Percentiles rank a stretch among this genome's conserved stretches.
Evolutionary conservation across 1,140 invertebrate genomes (phyloP).

Genomic region (Phortica variegata): DNA sequence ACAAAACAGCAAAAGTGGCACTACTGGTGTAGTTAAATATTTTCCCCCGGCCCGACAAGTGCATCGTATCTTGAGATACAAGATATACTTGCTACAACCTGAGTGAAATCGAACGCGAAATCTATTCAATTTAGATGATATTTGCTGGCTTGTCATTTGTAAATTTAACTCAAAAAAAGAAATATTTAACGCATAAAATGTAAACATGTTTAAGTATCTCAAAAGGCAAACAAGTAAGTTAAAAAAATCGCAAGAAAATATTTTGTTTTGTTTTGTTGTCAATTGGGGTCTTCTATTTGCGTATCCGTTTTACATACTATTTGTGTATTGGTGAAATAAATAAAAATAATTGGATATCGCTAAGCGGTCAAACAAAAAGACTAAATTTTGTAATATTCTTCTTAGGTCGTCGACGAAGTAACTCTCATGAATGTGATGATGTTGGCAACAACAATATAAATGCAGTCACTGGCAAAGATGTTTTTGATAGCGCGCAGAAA

Average conservation of each 20-base stretch:
- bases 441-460: constrained; percentile 17
- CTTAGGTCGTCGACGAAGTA: constrained; percentile 37
- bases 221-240: constrained; percentile 51
- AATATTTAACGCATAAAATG: constrained; percentile 23
- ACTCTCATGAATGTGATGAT: constrained; percentile 26
- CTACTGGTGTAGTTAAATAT: too few species aligned
- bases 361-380: neutral
- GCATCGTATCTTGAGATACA: too few species aligned
- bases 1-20: too few species aligned
- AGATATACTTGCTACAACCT: too few species aligned
- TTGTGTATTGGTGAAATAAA: constrained; percentile 13
- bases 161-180: neutral
- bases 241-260: neutral
- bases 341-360: constrained; percentile 13
- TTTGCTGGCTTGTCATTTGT: too few species aligned
- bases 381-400: constrained; percentile 4
- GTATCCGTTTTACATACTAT: neutral
- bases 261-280: neutral
- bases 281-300: neutral
- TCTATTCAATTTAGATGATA: too few species aligned
- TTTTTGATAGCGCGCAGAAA: constrained; percentile 28
- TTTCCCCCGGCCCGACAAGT: too few species aligned
- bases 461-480: constrained; percentile 1
- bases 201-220: constrained; percentile 50
- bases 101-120: too few species aligned